Evolutionary conservation across 2,797 vertebrate species (phyloP).

Genomic region (Petrocephalus sullivani): DNA sequence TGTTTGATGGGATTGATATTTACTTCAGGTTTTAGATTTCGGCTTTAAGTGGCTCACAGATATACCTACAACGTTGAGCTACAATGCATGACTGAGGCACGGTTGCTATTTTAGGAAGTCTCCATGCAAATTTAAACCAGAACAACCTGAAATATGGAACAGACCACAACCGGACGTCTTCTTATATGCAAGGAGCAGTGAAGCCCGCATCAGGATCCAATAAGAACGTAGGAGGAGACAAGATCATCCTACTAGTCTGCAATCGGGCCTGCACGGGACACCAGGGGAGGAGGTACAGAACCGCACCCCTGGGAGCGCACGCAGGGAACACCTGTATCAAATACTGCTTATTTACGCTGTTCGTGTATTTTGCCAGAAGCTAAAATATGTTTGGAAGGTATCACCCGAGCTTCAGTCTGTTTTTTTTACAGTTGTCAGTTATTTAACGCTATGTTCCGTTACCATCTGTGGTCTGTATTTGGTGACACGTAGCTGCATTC

Average conservation of each 20-base stretch:
- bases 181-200: constrained; percentile 70
- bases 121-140: constrained; percentile 90
- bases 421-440: not conserved
- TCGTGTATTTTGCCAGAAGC: not conserved
- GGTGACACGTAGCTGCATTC: not conserved
- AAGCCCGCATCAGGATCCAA: constrained; percentile 62
- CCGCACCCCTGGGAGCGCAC: not conserved
- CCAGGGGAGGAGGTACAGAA: constrained; percentile 82
- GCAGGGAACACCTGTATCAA: not conserved
- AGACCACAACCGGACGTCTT: constrained; percentile 73
- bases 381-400: not conserved
- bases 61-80: not conserved
- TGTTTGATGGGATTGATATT: not conserved
- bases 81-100: constrained; percentile 16
- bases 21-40: not conserved
- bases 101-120: constrained; percentile 63
- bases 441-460: not conserved
- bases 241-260: constrained; percentile 88
- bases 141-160: constrained; percentile 85
- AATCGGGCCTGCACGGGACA: constrained; percentile 89
- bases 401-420: not conserved
- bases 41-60: not conserved
- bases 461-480: not conserved
- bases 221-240: constrained; percentile 69
- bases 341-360: not conserved